These are phyloP conservation scores for Arbacia lixula DNA, from an alignment of 53 echinoderm and acorn worm species.

Conservation along the genomic window DNA sequence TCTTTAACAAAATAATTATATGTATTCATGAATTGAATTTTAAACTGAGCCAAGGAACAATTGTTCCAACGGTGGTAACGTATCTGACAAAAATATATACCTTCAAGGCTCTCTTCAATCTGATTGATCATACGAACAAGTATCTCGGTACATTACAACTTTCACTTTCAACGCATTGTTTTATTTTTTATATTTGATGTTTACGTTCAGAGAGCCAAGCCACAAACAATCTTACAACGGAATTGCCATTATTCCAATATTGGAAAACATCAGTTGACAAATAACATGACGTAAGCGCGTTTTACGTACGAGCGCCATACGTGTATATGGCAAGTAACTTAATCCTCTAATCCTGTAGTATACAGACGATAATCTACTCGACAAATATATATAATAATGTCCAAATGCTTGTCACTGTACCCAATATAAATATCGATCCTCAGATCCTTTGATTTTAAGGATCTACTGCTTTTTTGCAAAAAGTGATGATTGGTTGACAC, in stretches of 20 bases:
- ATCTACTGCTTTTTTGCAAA: too few species aligned
- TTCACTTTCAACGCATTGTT: background rate
- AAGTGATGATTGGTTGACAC: too few species aligned
- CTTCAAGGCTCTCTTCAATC: background rate
- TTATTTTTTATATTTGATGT: background rate
- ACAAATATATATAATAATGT: background rate
- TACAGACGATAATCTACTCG: background rate
- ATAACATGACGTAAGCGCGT: background rate
- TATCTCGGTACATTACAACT: background rate
- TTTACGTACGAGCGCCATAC: background rate
- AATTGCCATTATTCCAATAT: background rate
- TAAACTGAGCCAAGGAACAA: background rate
- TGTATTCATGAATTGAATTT: background rate
- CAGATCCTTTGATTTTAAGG: too few species aligned
- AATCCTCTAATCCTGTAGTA: background rate
- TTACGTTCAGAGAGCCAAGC: background rate
- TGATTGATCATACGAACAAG: background rate
- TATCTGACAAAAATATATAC: background rate
- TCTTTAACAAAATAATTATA: background rate
- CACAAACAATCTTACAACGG: background rate
- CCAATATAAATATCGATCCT: background rate
- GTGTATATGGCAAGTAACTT: background rate
- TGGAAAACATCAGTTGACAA: background rate
- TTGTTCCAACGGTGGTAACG: background rate
- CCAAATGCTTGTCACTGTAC: background rate